A percentile compares a stretch with the other conserved stretches of the same genome.
These are phyloP conservation scores for Coelinius sp. DNA, from an alignment of 2,888 invertebrate species.

Conservation along the genomic window DNA sequence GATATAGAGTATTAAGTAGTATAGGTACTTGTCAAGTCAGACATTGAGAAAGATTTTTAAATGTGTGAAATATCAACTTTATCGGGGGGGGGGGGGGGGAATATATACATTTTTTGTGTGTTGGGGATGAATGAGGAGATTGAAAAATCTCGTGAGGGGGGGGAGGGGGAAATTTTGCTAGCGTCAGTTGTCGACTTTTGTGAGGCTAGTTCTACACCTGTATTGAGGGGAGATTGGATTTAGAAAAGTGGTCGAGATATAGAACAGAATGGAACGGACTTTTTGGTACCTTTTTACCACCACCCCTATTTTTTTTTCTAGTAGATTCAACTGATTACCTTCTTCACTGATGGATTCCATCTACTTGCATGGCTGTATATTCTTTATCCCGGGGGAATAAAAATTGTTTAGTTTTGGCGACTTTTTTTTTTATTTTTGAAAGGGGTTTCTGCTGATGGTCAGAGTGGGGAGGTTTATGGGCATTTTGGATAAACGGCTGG, in stretches of 20 bases:
- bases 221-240: constrained; percentile 35
- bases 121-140: background rate
- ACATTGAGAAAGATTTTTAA: background rate
- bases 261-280: constrained; percentile 39
- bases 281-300: background rate
- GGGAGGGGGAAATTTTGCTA: background rate
- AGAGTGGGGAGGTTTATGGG: constrained; percentile 52
- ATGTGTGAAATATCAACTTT: background rate
- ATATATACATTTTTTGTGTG: background rate
- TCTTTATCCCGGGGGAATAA: constrained; percentile 15
- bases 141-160: background rate
- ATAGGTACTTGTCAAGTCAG: constrained; percentile 10
- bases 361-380: background rate
- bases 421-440: constrained; percentile 34
- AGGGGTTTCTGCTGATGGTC: constrained; percentile 39
- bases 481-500: constrained; percentile 61
- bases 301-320: background rate
- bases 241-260: constrained; percentile 28
- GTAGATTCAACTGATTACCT: background rate
- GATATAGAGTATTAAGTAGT: background rate
- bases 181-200: background rate
- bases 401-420: constrained; percentile 25
- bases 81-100: background rate
- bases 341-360: constrained; percentile 21
- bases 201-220: too few species aligned